Evolutionary conservation across 2,797 vertebrate genomes (phyloP), one percentile per base, ranked within the genome.

Genomic region (Synaphobranchus kaupii): DNA sequence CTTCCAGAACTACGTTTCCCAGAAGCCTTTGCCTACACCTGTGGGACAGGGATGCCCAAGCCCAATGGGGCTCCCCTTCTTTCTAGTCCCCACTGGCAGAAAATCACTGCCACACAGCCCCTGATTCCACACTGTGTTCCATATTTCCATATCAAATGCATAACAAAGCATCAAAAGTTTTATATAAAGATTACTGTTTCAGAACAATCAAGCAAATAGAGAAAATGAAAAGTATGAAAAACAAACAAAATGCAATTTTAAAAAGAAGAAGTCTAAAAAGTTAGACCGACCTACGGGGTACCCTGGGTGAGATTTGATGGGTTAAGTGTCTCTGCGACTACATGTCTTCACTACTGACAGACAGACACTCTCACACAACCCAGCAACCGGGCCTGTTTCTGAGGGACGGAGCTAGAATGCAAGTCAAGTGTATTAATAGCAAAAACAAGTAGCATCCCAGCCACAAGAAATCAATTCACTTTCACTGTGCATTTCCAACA

Each of bases 351-450:
- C 96, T 97, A 97, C 93, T 96, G 96, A 97, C 94, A 90, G 89
- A 90, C 81, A 97, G 95, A 96, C 95, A 96, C 93, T 96, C 95
- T 96, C 96, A 97, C 96, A 96, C 95, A 96, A 97, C 96, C 96
- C 96, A 96, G 95, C 96, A 95, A 94, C 95, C 96, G 94, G 94
- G 95, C 95, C 96, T 95, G 95, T 95, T 94, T 97, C 95, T 96
- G 96, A 96, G 95, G 95, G 95, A 93, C 94, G 95, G 93, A 96
- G 96, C 96, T 97, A 97, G 96, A 97, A 97, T 96, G 95, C 95
- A 97, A 97, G 96, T 96, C 96, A 96, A 96, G 96, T 96, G 95
- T 94, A 96, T 97, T 96, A 97, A 96, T 96, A 96, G 94, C 96
- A 95, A 96, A 96, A 96, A 96, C 95, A 96, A 95, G 94, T 96